Evolutionary conservation across 2,797 vertebrate species (phyloP).

Genomic region (Falco columbarius): DNA sequence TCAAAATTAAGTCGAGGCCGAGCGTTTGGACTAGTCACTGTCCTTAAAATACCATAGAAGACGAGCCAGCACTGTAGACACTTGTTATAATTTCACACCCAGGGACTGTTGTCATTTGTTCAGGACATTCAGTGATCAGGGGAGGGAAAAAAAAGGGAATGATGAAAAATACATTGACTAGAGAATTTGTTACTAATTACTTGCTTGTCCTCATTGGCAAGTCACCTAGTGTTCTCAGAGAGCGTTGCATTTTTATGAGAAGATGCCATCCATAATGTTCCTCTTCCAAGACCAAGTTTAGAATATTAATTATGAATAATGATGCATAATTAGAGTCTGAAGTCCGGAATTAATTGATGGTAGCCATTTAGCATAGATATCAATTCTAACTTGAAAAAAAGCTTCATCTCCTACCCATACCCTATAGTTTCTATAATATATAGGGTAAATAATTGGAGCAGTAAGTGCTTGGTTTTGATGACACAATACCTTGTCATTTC

Average conservation of each 20-base stretch:
- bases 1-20: not conserved
- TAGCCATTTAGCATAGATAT: not conserved
- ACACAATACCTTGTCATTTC: not conserved
- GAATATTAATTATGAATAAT: slow-evolving; percentile 6
- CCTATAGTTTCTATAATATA: fast-evolving
- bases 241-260: not conserved
- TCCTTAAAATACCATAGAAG: not conserved
- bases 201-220: not conserved
- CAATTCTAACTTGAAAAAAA: not conserved
- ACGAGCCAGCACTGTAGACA: not conserved
- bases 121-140: not conserved
- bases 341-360: not conserved
- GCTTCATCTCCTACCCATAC: not conserved
- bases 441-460: not conserved
- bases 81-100: not conserved
- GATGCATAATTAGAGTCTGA: slow-evolving; percentile 15
- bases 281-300: not conserved
- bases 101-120: not conserved
- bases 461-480: not conserved
- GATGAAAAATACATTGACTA: not conserved
- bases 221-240: not conserved
- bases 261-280: not conserved
- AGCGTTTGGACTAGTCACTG: not conserved
- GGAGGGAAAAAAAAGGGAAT: not conserved
- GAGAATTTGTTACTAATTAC: not conserved